phyloP scores from a whole-genome alignment of 2,113 vertebrate genomes.

The Emydura subglobosa region DNA sequence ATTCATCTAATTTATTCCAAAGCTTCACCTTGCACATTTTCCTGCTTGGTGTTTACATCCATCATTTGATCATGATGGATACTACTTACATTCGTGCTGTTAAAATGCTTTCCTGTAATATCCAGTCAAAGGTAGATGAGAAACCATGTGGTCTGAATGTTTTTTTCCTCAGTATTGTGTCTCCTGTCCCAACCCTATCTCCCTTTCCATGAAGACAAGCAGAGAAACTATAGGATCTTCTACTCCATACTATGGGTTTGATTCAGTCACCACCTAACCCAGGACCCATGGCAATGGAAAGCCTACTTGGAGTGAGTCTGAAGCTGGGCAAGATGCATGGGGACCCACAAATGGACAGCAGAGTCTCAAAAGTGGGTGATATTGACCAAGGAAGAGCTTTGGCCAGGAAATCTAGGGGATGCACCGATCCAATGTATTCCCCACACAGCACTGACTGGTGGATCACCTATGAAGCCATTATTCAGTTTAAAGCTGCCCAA shows the following conservation, averaged over 20 bases:
- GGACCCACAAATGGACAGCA: not conserved
- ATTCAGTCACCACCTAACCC: not conserved
- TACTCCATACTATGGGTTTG: not conserved
- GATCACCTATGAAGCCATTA: not conserved
- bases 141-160: not conserved
- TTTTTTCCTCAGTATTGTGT: not conserved
- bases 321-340: not conserved
- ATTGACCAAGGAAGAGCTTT: not conserved
- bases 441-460: not conserved
- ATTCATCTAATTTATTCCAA: not conserved
- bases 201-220: not conserved
- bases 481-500: not conserved
- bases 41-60: not conserved
- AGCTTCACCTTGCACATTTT: not conserved
- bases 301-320: not conserved
- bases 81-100: not conserved
- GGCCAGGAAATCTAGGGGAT: not conserved
- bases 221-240: not conserved
- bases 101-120: not conserved
- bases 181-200: not conserved
- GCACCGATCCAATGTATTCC: not conserved
- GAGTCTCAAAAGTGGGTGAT: not conserved
- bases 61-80: not conserved
- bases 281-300: not conserved
- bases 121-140: not conserved